These are phyloP conservation scores for Chaenodraco wilsoni DNA, from an alignment of 2,797 vertebrate genomes.

Conservation along the genomic window DNA sequence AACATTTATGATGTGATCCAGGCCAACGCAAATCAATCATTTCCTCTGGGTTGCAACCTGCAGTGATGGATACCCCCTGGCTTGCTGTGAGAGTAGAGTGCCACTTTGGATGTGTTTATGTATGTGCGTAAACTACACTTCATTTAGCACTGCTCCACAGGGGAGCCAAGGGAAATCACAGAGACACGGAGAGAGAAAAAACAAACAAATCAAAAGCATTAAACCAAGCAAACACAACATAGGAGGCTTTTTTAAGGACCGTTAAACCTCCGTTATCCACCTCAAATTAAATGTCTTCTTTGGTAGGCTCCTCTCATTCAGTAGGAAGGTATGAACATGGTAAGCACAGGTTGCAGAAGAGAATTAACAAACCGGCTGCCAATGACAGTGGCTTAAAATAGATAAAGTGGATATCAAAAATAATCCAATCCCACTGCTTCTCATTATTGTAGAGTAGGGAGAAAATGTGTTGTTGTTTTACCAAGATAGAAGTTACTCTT, in stretches of 20 bases:
- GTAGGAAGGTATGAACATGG: conserved; percentile 28
- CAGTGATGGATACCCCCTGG: conserved; percentile 48
- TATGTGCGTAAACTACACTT: conserved; percentile 59
- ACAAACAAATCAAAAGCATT: conserved; percentile 85
- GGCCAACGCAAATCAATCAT: conserved; percentile 48
- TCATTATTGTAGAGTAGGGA: conserved; percentile 19
- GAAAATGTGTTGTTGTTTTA: conserved; percentile 2
- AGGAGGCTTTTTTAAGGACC: conserved; percentile 64
- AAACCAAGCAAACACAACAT: conserved; percentile 72
- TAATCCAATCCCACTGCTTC: conserved; percentile 11
- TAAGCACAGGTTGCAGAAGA: conserved; percentile 46
- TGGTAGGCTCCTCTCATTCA: conserved; percentile 48
- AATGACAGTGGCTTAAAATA: conserved; percentile 16
- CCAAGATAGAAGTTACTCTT: conserved; percentile 9
- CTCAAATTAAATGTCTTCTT: conserved; percentile 73
- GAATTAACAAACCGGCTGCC: conserved; percentile 35
- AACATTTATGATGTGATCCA: conserved; percentile 53
- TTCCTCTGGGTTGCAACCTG: conserved; percentile 56
- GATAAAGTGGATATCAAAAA: conserved; percentile 43
- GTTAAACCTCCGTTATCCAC: conserved; percentile 77
- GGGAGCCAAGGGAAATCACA: conserved; percentile 72
- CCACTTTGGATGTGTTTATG: conserved; percentile 34
- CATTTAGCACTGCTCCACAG: conserved; percentile 76
- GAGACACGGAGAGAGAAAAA: conserved; percentile 74
- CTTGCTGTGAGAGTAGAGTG: conserved; percentile 43